Base-by-base conservation (phyloP, 2,888 invertebrate genomes). In the Erebia aethiops region DNA sequence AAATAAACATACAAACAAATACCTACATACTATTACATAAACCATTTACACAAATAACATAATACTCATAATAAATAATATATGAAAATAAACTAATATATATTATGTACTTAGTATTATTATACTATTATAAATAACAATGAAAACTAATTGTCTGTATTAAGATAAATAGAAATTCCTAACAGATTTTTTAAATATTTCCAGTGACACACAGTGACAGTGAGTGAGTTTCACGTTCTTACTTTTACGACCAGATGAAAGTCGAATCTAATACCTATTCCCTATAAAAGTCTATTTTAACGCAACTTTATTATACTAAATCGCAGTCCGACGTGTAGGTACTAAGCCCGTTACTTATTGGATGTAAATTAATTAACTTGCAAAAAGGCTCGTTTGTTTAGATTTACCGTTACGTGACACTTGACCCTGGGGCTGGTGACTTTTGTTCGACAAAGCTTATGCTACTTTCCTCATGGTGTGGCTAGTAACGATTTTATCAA, bases 391-490 rank as follows among this genome's bases (percentile, higher is more conserved):
- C 57, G 46, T 60, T 71, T 69, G 54, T 69, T 70, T 61, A 16
- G 13, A 26, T 62, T 62, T 81, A 85, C 90, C 86, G 91, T 88
- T 89, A 84, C 78, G 67, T 79, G 84, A 82, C 83, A 80, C 80
- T 77, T 77, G 80, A 79, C 80, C 80, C 77, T 80, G 52, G 57
- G 13, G 80, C 77, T 80, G 52, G 57, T n/a, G 18, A 70, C 56
- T 68, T 62, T 10, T 54, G 63, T 71, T 51, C 41, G 57, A 61
- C 68, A 71, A 70, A 62, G 61, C 56, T 58, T 66, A 67, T 62
- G 16, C 63, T 58, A 64, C 57, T 67, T 64, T 71, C 7, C 43
- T 52, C 60, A 43, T 51, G 49, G 18, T 52, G 58, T 51, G 65
- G 60, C 57, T 35, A 52, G 62, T 21, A 41, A 60, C 1, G 16